Evolutionary conservation across 2,888 invertebrate species (phyloP), one percentile per base, ranked within the genome.

Genomic region (Cerastis rubricosa): DNA sequence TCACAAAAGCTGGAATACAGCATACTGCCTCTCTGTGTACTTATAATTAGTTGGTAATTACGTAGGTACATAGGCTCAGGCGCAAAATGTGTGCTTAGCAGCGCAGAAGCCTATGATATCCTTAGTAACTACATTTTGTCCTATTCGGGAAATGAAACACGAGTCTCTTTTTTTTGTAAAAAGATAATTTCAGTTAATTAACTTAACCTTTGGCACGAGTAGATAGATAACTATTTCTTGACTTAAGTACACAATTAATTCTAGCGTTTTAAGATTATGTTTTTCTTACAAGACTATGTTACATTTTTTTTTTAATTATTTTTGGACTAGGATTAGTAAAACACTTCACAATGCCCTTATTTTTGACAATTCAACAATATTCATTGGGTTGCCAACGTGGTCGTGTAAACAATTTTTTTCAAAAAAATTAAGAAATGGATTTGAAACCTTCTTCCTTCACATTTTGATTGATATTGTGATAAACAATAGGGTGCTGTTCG

Each of bases 41-140:
- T 45, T 63, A 49, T 64, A 54, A 54, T 76, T 67, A 51, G 69
- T 25, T 43, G 45, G 54, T 43, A 61, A 70, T 80, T 65, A 35
- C 17, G 64, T 59, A 14, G 9, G 29, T 43, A 35, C 47, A n/a
- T 66, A 35, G n/a, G n/a, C n/a, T n/a, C n/a, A n/a, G n/a, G n/a
- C n/a, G n/a, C n/a, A n/a, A n/a, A n/a, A n/a, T n/a, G n/a, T 7
- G 6, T 19, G 25, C 0, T 14, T 74, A 35, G 8, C 51, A 35
- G 57, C 17, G 19, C 29, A 22, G 8, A 49, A 43, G 49, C 22
- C 19, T 17, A 43, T n/a, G 17, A 49, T 40, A 76, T 22, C 4
- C 4, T 40, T 0, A 35, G 17, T 63, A 11, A 63, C 7, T 71
- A 45, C 29, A 54, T n/a, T 47, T 71, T 19, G 25, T 69, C 11